Percentiles rank a stretch among this genome's conserved stretches.
Evolutionary conservation across 2,113 vertebrate species (phyloP).

Genomic region (Rattus norvegicus): GRCr8 NC_086039.1:110655501-110656000

Average conservation of each 20-base stretch:
- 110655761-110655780: background rate
- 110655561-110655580: constrained; percentile 7
- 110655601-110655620: background rate
- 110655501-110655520: background rate
- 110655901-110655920: background rate
- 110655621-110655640: constrained; percentile 28
- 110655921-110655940: background rate
- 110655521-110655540: background rate
- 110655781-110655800: background rate
- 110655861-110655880: constrained; percentile 25
- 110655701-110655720: background rate
- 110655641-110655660: constrained; percentile 7
- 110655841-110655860: background rate
- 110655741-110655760: background rate
- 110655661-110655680: constrained; percentile 5
- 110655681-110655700: background rate
- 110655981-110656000: background rate
- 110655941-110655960: background rate
- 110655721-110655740: background rate
- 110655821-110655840: background rate
- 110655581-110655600: constrained; percentile 8
- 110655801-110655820: background rate
- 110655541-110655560: constrained; percentile 34
- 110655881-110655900: background rate
- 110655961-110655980: background rate